Conservation (phyloP, 1,140 invertebrate genomes). For the Oedothorax gibbosus region DNA sequence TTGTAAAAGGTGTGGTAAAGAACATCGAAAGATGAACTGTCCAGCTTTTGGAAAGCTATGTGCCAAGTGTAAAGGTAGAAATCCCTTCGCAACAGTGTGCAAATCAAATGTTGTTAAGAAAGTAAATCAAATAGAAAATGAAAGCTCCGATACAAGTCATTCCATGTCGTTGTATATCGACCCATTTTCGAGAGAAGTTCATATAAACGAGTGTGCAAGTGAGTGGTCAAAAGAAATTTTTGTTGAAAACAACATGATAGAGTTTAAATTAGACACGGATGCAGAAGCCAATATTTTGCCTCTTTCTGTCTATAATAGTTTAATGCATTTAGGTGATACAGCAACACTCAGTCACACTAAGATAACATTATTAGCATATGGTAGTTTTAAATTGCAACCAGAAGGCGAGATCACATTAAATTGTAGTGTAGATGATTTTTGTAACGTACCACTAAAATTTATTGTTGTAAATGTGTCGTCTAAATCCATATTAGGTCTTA, state of each 20-base stretch:
- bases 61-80: conserved; percentile 19
- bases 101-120: background rate
- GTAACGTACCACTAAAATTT: background rate
- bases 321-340: background rate
- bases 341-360: background rate
- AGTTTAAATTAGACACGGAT: conserved; percentile 34
- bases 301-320: background rate
- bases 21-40: background rate
- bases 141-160: too few species aligned
- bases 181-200: background rate
- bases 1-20: conserved; percentile 4
- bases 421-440: background rate
- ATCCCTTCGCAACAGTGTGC: background rate
- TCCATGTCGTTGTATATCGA: conserved; percentile 15
- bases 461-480: background rate
- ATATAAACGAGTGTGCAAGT: background rate
- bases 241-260: background rate
- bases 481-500: background rate
- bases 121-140: conserved; percentile 21
- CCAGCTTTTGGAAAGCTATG: conserved; percentile 15
- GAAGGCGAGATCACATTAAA: conserved; percentile 9
- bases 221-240: conserved; percentile 2
- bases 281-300: conserved; percentile 33
- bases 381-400: conserved; percentile 9
- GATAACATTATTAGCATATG: conserved; percentile 13